Conservation (phyloP, 1,140 invertebrate species). For the Argopecten irradians region DNA sequence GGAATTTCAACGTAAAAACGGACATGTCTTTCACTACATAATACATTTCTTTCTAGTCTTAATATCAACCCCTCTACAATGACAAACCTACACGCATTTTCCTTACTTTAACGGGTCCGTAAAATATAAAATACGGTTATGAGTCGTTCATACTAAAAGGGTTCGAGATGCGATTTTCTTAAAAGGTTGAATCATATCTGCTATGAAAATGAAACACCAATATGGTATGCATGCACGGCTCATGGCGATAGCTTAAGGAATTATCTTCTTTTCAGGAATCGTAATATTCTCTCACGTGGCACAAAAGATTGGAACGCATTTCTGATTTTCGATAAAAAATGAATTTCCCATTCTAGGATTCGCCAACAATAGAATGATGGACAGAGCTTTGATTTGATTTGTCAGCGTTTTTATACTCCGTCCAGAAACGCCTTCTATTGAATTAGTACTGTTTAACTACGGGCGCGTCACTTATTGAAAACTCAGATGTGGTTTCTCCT, state of each 20-base stretch:
- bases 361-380: background rate
- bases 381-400: background rate
- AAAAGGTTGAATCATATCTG: slow-evolving; percentile 5
- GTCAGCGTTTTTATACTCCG: background rate
- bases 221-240: background rate
- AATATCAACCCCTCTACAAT: slow-evolving; percentile 9
- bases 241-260: background rate
- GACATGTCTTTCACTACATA: slow-evolving; percentile 8
- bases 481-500: background rate
- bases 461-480: background rate
- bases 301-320: background rate
- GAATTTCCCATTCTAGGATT: slow-evolving; percentile 1
- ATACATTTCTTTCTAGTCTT: slow-evolving; percentile 22
- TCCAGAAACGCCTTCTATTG: background rate
- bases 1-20: slow-evolving; percentile 17
- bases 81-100: slow-evolving; percentile 5
- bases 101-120: slow-evolving; percentile 7
- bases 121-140: background rate
- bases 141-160: slow-evolving; percentile 1
- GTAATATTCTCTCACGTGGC: slow-evolving; percentile 21
- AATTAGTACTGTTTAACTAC: background rate
- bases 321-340: slow-evolving; percentile 23
- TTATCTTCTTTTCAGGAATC: slow-evolving; percentile 20
- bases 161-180: slow-evolving; percentile 15
- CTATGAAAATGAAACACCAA: slow-evolving; percentile 5